phyloP scores from a whole-genome alignment of 2,113 vertebrate species.

The Ceuthmochares aereus region DNA sequence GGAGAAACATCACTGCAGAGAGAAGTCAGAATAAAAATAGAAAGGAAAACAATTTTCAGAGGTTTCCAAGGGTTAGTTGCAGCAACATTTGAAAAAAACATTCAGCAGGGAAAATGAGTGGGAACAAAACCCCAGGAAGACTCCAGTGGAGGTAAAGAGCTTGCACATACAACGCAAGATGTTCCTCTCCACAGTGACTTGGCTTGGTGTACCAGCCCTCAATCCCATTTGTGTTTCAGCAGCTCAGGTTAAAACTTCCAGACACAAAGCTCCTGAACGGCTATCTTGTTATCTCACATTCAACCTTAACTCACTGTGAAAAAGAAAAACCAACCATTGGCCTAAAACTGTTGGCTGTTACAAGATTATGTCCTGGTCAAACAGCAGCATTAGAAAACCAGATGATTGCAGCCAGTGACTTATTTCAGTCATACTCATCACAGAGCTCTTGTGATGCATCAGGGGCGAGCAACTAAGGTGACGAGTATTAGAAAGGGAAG shows the following conservation, averaged over 20 bases:
- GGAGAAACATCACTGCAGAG: not conserved
- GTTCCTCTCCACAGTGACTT: not conserved
- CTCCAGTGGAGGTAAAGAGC: not conserved
- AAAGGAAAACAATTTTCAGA: not conserved
- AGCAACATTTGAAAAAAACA: not conserved
- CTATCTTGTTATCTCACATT: no score
- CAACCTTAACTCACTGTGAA: not conserved
- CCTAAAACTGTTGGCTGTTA: not conserved
- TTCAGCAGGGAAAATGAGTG: not conserved
- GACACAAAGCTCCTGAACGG: not conserved
- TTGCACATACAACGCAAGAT: not conserved
- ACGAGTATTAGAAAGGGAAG: not conserved
- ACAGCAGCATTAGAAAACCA: not conserved
- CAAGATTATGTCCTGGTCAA: not conserved
- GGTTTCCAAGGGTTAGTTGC: conserved; percentile 10
- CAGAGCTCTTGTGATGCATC: not conserved
- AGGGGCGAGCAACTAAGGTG: not conserved
- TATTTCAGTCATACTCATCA: not conserved
- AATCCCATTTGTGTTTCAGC: not conserved
- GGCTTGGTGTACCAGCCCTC: not conserved
- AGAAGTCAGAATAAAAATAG: not conserved
- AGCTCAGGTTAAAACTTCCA: not conserved
- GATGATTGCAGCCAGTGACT: not conserved
- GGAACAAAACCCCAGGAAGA: not conserved
- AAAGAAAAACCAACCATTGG: not conserved